Base-by-base conservation (phyloP, 2,113 vertebrate genomes). In the Anoplopoma fimbria region DNA sequence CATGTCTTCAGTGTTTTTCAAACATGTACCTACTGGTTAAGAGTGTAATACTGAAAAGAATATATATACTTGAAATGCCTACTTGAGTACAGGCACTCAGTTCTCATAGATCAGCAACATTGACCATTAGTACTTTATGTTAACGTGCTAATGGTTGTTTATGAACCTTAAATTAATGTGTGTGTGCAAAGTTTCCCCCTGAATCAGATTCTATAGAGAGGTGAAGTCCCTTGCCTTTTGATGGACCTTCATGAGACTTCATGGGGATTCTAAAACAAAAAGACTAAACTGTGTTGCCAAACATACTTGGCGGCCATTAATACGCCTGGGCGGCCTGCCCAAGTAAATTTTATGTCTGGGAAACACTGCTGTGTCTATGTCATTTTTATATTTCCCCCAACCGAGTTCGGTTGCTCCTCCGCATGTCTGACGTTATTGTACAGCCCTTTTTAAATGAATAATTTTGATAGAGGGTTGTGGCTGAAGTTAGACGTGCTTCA, bases 401-500 rank as follows among this genome's bases (percentile, higher is more conserved):
- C 19, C 34, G 12, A 12, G 36, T 49, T 49, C 1, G 40, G 67
- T 31, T 31, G 65, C 19, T 33, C 42, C 0, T 9, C 2, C 31
- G 4, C 6, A 53, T 36, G 29, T 70, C n/a, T 33, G 29, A 69
- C 10, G 1, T 19, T 51, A 49, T 9, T 33, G 29, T 33, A 51
- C 45, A 67, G 8, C 62, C 12, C 34, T 60, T 25, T 45, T 25
- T 45, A 36, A 77, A 80, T 29, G 69, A 17, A 38, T 23, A 51
- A 7, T 45, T 63, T 45, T 0, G 2, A 29, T 42, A 14, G 51
- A 36, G 47, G 6, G 57, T 34, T 61, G 75, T 67, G 75, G 58
- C 33, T 75, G 58, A 49, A 69, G 57, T 65, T 70, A 65, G 65
- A 83, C 38, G 31, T 15, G 58, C 29, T 25, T 61, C 63, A 51